Evolutionary conservation across 2,113 vertebrate species (phyloP).

Genomic region (Tautogolabrus adspersus): DNA sequence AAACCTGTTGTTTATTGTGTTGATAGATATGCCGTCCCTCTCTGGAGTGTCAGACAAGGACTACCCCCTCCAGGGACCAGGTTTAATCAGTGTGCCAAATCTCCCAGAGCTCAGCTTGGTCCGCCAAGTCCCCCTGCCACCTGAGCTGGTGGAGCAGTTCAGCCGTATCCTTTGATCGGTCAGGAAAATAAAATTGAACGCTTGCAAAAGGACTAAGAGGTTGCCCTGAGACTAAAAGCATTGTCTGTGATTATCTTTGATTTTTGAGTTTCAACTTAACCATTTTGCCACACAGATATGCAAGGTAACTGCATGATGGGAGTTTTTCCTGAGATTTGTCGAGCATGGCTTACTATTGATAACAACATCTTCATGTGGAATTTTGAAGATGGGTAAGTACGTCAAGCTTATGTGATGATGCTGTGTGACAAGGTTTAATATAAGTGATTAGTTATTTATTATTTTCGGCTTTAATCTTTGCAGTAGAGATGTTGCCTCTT

Average conservation of each 20-base stretch:
- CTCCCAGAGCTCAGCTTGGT: constrained; percentile 94
- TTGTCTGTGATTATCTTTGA: neutral
- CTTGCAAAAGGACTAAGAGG: neutral
- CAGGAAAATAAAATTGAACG: neutral
- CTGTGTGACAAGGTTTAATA: neutral
- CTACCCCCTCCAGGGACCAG: constrained; percentile 95
- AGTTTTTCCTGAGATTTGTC: constrained; percentile 94
- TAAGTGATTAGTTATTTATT: neutral
- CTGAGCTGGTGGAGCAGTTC: constrained; percentile 97
- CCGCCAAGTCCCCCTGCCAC: constrained; percentile 92
- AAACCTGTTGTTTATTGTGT: constrained; percentile 46
- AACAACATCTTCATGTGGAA: constrained; percentile 99
- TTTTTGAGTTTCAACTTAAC: constrained; percentile 80
- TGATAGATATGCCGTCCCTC: constrained; percentile 90
- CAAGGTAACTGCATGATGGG: constrained; percentile 99
- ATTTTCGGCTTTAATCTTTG: neutral
- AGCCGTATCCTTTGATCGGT: constrained; percentile 91
- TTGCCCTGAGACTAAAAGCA: neutral
- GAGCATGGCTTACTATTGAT: constrained; percentile 98
- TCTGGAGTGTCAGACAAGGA: constrained; percentile 98
- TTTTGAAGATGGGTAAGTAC: constrained; percentile 94
- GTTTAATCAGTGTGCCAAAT: constrained; percentile 90
- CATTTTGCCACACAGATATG: constrained; percentile 87
- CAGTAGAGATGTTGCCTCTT: constrained; percentile 96
- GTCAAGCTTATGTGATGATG: neutral